These are phyloP conservation scores for Pogonophryne albipinna DNA, from an alignment of 2,797 vertebrate genomes.

Conservation along the genomic window DNA sequence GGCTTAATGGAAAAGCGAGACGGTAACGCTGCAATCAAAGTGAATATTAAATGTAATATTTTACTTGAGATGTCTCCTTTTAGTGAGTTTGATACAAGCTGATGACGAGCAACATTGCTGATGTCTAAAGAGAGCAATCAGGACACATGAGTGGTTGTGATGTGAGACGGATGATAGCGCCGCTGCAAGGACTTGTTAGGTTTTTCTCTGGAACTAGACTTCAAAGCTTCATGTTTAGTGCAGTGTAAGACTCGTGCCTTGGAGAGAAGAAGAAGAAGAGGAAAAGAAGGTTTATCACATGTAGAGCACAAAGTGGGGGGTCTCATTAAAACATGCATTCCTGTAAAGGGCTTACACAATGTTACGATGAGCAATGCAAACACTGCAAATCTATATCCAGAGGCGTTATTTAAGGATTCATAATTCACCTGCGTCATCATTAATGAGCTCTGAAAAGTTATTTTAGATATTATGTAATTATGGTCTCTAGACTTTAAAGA, in stretches of 20 bases:
- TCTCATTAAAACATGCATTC: conserved; percentile 52
- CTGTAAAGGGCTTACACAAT: conserved; percentile 8
- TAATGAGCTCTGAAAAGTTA: background rate
- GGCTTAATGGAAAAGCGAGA: conserved; percentile 33
- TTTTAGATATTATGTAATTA: background rate
- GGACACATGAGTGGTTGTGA: conserved; percentile 7
- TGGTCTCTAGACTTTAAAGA: background rate
- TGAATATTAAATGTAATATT: conserved; percentile 11
- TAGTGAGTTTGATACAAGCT: conserved; percentile 5
- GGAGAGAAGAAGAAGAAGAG: conserved; percentile 21
- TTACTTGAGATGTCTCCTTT: conserved; percentile 5
- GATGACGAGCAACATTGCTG: conserved; percentile 20
- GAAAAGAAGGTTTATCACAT: conserved; percentile 25
- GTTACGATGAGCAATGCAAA: conserved; percentile 9
- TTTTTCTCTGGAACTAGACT: conserved; percentile 26
- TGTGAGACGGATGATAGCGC: background rate
- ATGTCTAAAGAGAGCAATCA: background rate
- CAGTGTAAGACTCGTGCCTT: background rate
- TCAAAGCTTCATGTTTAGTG: conserved; percentile 43
- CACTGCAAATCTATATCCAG: conserved; percentile 27
- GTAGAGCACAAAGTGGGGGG: conserved; percentile 22
- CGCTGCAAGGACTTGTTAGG: conserved; percentile 15
- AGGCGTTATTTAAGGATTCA: conserved; percentile 12
- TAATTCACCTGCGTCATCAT: conserved; percentile 1
- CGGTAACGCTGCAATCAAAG: conserved; percentile 29